Evolutionary conservation across 2,113 vertebrate species (phyloP).

Genomic region (Gasterosteus nipponicus): DNA sequence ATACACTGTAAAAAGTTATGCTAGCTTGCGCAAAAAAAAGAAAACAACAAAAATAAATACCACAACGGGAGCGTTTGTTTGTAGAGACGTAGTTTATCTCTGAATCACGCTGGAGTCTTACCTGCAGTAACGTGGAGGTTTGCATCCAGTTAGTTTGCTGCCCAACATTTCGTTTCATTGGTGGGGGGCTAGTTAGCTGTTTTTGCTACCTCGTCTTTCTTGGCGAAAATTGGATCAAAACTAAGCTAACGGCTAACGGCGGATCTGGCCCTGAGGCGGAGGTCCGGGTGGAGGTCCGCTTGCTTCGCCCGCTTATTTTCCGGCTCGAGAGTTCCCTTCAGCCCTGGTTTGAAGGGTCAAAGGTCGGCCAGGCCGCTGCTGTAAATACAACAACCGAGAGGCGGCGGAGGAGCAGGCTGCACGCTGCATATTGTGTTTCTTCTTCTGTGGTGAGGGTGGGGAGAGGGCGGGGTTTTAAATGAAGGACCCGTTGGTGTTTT

Average conservation of each 20-base stretch:
- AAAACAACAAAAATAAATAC: constrained; percentile 16
- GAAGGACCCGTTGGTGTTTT: constrained; percentile 59
- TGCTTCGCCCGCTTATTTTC: not conserved
- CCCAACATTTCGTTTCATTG: not conserved
- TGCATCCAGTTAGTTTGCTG: constrained; percentile 45
- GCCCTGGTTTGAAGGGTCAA: constrained; percentile 29
- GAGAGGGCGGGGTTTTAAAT: constrained; percentile 39
- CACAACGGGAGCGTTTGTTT: constrained; percentile 18
- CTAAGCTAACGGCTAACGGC: no score
- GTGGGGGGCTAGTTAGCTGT: no score
- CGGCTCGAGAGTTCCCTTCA: constrained; percentile 17
- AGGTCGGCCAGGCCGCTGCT: constrained; percentile 48
- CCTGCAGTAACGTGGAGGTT: constrained; percentile 45
- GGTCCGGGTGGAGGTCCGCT: constrained; percentile 9
- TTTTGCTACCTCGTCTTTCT: no score
- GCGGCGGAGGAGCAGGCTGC: constrained; percentile 33
- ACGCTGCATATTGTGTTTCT: constrained; percentile 29
- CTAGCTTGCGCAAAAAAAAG: constrained; percentile 43
- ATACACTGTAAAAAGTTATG: constrained; percentile 73
- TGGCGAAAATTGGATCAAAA: no score
- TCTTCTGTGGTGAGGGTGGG: constrained; percentile 35
- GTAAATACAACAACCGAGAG: constrained; percentile 55
- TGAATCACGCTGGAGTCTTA: constrained; percentile 36
- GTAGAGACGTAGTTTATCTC: constrained; percentile 20
- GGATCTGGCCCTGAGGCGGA: not conserved